Base-by-base conservation (phyloP, 2,797 vertebrate species). In the Chelon labrosus region DNA sequence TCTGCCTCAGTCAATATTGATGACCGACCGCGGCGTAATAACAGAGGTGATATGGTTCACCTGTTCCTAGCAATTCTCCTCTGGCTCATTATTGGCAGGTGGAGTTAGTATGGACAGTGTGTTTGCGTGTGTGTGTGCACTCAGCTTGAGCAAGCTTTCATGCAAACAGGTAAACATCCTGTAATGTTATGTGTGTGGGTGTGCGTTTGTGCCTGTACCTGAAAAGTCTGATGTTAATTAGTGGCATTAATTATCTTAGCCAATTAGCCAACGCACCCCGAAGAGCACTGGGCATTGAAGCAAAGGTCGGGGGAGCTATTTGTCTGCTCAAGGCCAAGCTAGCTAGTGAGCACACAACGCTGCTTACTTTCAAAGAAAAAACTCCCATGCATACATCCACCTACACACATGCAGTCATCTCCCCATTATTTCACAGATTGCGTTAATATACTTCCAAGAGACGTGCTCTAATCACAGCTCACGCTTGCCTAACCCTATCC, bases 41-140 rank as follows among this genome's bases (percentile, higher is more conserved):
- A 80, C 73, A 73, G 54, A 79, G 67, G 63, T 75, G 80, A 84
- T 79, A 77, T 59, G 74, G 70, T 68, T 85, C 83, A 77, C 65
- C 83, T 72, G 64, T 70, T 66, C 71, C 55, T 53, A 77, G 65
- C 73, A 83, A 77, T 89, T 88, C 83, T 83, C 54, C 54, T 61
- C 2, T 50, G 27, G 55, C 66, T 81, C 70, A 80, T 80, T 84
- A 87, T 79, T 77, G 76, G 67, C 77, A 85, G 63, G 65, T 47
- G 47, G 50, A 39, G n/a, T 64, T 44, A 67, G 31, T 17, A 63
- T 65, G 3, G 14, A 2, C 31, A 55, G 49, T 65, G 44, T 16
- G 54, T 20, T 37, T 19, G 51, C 44, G 56, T 17, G 8, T 51
- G 60, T 13, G 19, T 44, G 19, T 22, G 19, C 14, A 13, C 14